Evolutionary conservation across 2,888 invertebrate genomes (phyloP).

Genomic region (Augiades crinisus): DNA sequence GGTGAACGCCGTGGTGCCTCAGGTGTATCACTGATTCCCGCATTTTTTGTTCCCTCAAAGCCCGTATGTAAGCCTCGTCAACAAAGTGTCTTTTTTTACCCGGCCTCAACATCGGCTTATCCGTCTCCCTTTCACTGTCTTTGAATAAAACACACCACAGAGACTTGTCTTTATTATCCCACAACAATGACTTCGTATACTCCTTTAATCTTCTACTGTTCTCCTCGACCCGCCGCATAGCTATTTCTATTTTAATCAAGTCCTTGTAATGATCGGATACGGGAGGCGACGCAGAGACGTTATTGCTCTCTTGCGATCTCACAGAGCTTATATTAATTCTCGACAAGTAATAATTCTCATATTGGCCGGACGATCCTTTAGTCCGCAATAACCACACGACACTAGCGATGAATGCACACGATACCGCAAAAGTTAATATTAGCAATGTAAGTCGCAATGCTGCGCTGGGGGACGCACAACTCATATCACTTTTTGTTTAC

Average conservation of each 20-base stretch:
- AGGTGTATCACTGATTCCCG: slow-evolving; percentile 68
- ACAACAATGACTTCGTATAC: slow-evolving; percentile 73
- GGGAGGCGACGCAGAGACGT: slow-evolving; percentile 53
- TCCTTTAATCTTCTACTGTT: slow-evolving; percentile 75
- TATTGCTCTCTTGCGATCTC: slow-evolving; percentile 54
- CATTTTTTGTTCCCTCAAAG: slow-evolving; percentile 68
- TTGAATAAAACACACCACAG: slow-evolving; percentile 78
- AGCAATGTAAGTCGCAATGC: slow-evolving; percentile 72
- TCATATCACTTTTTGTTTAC: slow-evolving; percentile 80
- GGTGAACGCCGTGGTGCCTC: slow-evolving; percentile 70
- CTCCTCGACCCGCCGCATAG: slow-evolving; percentile 76
- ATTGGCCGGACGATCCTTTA: slow-evolving; percentile 61
- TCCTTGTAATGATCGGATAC: slow-evolving; percentile 74
- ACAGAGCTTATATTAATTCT: slow-evolving; percentile 76
- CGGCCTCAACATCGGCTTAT: slow-evolving; percentile 43
- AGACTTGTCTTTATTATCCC: slow-evolving; percentile 78
- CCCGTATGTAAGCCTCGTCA: slow-evolving; percentile 65
- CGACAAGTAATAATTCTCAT: slow-evolving; percentile 80
- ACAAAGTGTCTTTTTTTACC: slow-evolving; percentile 53
- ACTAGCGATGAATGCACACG: slow-evolving; percentile 72
- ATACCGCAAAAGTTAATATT: slow-evolving; percentile 68
- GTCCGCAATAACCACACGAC: slow-evolving; percentile 73
- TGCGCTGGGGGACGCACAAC: slow-evolving; percentile 71
- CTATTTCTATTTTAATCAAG: slow-evolving; percentile 78
- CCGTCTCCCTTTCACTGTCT: slow-evolving; percentile 58